phyloP scores from a whole-genome alignment of 1,140 invertebrate species.

The Solenopsis invicta region DNA sequence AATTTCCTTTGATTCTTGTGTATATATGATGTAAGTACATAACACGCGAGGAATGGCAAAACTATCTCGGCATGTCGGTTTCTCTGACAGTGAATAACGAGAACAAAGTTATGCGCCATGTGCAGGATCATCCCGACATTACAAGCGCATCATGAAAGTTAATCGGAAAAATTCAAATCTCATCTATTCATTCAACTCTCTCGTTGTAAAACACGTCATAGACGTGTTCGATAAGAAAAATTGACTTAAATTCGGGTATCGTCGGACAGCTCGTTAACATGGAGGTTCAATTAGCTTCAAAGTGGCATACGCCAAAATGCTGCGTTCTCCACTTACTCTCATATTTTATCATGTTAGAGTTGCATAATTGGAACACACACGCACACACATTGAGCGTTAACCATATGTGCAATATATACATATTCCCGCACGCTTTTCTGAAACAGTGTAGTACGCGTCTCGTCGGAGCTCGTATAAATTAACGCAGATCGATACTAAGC shows the following conservation, averaged over 20 bases:
- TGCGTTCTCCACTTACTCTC: conserved; percentile 12
- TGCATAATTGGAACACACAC: neutral
- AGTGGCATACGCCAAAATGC: conserved; percentile 75
- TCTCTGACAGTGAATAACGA: neutral
- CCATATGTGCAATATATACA: neutral
- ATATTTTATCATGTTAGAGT: conserved; percentile 48
- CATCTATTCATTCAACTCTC: neutral
- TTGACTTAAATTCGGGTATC: conserved; percentile 52
- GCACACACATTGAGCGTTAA: neutral
- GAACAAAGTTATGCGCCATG: neutral
- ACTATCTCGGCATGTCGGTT: neutral
- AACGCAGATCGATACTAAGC: conserved; percentile 1
- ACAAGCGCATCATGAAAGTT: neutral
- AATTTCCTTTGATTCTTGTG: neutral
- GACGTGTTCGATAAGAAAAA: conserved; percentile 59
- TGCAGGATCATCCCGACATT: neutral
- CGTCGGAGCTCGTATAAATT: conserved; percentile 6
- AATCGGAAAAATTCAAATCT: conserved; percentile 28
- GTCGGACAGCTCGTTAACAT: conserved; percentile 63
- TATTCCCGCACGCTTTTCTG: conserved; percentile 2
- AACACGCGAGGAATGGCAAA: neutral
- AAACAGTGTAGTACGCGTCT: neutral
- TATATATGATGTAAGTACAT: neutral
- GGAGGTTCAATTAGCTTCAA: conserved; percentile 73
- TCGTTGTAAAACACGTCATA: conserved; percentile 24